Percentiles rank a stretch among this genome's conserved stretches.
phyloP scores from a whole-genome alignment of 2,888 invertebrate species.

The Girardia tigrina region DNA sequence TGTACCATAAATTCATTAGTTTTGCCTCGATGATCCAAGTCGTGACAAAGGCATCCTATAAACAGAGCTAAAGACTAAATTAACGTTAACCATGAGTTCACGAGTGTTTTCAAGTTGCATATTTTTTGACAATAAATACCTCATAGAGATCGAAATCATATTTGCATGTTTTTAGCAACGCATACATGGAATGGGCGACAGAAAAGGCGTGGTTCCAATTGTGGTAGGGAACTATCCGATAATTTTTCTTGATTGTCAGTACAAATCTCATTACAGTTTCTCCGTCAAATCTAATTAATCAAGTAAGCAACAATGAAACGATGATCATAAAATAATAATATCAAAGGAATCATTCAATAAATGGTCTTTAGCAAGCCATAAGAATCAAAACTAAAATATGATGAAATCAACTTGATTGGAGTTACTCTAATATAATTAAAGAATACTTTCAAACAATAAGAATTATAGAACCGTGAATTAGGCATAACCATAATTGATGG shows the following conservation, averaged over 20 bases:
- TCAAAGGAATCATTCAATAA: too few relatives aligned
- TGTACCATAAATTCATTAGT: constrained; percentile 74
- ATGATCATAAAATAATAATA: too few relatives aligned
- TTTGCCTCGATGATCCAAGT: constrained; percentile 70
- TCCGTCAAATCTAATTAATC: constrained; percentile 56
- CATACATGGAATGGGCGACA: constrained; percentile 69
- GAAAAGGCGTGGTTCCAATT: constrained; percentile 75
- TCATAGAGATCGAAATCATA: constrained; percentile 56
- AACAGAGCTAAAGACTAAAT: constrained; percentile 62
- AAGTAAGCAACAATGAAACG: too few relatives aligned
- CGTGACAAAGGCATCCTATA: constrained; percentile 69
- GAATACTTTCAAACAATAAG: too few relatives aligned
- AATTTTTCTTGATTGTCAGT: constrained; percentile 69
- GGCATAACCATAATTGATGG: too few relatives aligned
- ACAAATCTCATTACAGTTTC: constrained; percentile 62
- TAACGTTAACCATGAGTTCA: too few relatives aligned
- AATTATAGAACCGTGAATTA: too few relatives aligned
- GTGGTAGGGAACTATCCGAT: constrained; percentile 68
- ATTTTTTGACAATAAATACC: constrained; percentile 49
- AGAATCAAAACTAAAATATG: neutral
- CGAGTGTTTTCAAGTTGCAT: neutral
- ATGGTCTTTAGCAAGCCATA: neutral
- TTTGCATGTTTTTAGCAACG: constrained; percentile 58
- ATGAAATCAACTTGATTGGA: too few relatives aligned
- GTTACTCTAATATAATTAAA: too few relatives aligned